Evolutionary conservation across 1,140 invertebrate species (phyloP), one percentile per base, ranked within the genome.

Genomic region (Drosophila sp.): DNA sequence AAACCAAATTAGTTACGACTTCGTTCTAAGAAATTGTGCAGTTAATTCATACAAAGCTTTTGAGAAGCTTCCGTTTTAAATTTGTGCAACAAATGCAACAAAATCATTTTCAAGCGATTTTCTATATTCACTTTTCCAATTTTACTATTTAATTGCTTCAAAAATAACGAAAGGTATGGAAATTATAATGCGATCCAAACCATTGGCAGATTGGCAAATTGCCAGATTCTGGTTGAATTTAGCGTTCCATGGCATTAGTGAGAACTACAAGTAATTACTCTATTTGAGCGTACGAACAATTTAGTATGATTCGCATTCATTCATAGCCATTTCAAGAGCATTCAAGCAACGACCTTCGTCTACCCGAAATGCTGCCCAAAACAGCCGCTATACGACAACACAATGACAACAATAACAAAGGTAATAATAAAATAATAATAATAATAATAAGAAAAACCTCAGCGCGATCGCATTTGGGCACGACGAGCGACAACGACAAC

Each of bases 401-500:
- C 41, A 40, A 40, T 13, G 13, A 40, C 9, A 40, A 13, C 41
- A 48, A 29, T 16, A 25, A 56, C 18, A 34, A 13, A 9, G 27
- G 25, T 51, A 43, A 63, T 51, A 43, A 51, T 32, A 21, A 46
- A 16, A 57, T 46, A 65, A 53, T 53, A 45, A 40, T 4, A 43
- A 43, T 25, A 14, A 36, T 65, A 25, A 21, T 38, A 29, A 51
- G 16, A 34, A 43, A 50, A 63, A 62, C 29, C 53, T 34, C 36
- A 46, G 53, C 65, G 53, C 65, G 54, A 56, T 46, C 71, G 41
- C 63, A 64, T 74, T 79, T 79, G 77, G 71, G 64, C 64, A 71
- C 38, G 70, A 54, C 72, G 45, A 58, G 72, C 72, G 21, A 70
- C 7, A 46, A 40, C 4, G 41, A 34, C 9, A 41, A 34, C 27